phyloP scores from a whole-genome alignment of 2,113 vertebrate genomes.

The Otis tarda region DNA sequence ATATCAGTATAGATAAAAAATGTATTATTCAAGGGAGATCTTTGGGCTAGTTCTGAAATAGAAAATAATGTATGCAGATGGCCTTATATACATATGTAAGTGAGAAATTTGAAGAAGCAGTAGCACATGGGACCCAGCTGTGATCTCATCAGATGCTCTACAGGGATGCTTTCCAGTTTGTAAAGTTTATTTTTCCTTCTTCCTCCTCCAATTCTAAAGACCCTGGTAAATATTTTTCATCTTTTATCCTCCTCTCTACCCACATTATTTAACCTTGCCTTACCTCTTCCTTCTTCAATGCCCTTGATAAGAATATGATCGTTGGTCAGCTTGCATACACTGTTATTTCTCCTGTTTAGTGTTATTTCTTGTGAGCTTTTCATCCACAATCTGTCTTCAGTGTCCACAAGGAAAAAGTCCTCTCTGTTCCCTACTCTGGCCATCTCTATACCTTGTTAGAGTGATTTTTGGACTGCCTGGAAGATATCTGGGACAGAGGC shows the following conservation, averaged over 20 bases:
- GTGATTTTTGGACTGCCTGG: neutral
- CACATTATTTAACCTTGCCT: neutral
- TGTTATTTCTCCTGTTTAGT: neutral
- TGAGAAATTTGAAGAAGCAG: neutral
- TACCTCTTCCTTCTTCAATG: neutral
- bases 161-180: neutral
- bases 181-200: neutral
- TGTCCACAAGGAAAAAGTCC: neutral
- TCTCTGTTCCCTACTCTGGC: neutral
- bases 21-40: slow-evolving; percentile 50
- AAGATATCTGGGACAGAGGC: neutral
- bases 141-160: neutral
- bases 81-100: slow-evolving; percentile 15
- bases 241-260: neutral
- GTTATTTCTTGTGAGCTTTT: neutral
- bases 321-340: neutral
- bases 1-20: slow-evolving; percentile 40
- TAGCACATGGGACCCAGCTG: neutral
- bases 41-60: slow-evolving; percentile 34
- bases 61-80: slow-evolving; percentile 14
- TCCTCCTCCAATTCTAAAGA: neutral
- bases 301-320: neutral
- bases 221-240: neutral
- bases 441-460: neutral
- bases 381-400: neutral